Percentiles rank a stretch among this genome's conserved stretches.
Conservation (phyloP, 1,140 invertebrate species). For the Nylanderia fulva region DNA sequence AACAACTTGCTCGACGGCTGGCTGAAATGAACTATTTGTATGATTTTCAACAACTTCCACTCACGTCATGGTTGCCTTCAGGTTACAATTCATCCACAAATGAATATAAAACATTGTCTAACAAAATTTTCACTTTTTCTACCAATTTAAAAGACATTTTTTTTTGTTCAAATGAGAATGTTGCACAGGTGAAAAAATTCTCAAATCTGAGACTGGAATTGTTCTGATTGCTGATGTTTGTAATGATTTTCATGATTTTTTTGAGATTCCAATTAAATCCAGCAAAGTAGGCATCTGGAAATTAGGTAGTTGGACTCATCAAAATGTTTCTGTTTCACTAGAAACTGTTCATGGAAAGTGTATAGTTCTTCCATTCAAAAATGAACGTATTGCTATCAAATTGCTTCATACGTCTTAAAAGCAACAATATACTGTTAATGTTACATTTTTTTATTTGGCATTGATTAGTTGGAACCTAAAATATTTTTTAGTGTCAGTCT, state of each 20-base stretch:
- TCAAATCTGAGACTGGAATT: not conserved
- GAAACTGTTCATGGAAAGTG: not conserved
- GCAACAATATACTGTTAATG: not conserved
- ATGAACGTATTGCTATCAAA: not conserved
- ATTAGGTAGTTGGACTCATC: not conserved
- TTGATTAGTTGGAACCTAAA: not conserved
- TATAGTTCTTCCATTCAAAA: not conserved
- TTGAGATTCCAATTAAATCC: not conserved
- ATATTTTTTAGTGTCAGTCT: not conserved
- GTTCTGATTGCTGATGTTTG: slow-evolving; percentile 7
- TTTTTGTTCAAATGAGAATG: not conserved
- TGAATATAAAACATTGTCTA: not conserved
- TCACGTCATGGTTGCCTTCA: not conserved
- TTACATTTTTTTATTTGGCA: not conserved
- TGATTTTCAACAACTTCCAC: not conserved
- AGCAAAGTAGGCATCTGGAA: not conserved
- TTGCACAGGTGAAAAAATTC: slow-evolving; percentile 8
- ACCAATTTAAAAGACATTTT: not conserved
- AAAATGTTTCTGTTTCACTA: not conserved
- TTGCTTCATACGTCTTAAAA: not conserved
- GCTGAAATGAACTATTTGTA: not conserved
- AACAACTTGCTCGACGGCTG: not conserved
- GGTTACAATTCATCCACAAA: not conserved
- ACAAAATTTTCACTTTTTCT: not conserved
- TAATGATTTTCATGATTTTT: not conserved